phyloP scores from a whole-genome alignment of 1,140 invertebrate species.

The Drosophila prosaltans region DNA sequence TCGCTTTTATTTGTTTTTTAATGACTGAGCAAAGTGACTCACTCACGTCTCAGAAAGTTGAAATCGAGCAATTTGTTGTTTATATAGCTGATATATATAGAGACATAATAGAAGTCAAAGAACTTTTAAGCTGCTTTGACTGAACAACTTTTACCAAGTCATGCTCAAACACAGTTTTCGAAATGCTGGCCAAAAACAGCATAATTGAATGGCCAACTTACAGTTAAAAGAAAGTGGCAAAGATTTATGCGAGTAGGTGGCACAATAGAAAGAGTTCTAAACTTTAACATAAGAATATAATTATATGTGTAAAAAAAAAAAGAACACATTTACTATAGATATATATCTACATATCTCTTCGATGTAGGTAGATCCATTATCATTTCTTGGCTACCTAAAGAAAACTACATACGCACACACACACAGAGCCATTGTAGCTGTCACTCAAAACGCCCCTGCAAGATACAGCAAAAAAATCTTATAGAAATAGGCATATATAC shows the following conservation, averaged over 20 bases:
- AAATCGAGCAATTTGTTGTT: slow-evolving; percentile 12
- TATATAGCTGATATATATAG: slow-evolving; percentile 29
- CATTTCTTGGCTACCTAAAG: slow-evolving; percentile 47
- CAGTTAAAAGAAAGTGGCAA: slow-evolving; percentile 37
- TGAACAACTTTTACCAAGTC: slow-evolving; percentile 68
- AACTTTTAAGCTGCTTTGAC: slow-evolving; percentile 70
- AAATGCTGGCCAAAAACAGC: slow-evolving; percentile 61
- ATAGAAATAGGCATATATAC: slow-evolving; percentile 63
- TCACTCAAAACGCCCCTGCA: slow-evolving; percentile 63
- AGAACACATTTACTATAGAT: neutral
- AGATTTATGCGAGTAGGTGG: slow-evolving; percentile 44
- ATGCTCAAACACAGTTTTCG: slow-evolving; percentile 56
- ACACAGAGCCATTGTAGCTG: slow-evolving; percentile 51
- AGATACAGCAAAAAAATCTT: slow-evolving; percentile 45
- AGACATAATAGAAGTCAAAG: slow-evolving; percentile 60
- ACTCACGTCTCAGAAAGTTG: neutral
- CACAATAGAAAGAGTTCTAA: slow-evolving; percentile 21
- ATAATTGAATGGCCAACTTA: slow-evolving; percentile 54
- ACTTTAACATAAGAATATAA: slow-evolving; percentile 11
- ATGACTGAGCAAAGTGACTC: neutral
- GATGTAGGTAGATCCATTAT: slow-evolving; percentile 22
- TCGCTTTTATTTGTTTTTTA: neutral
- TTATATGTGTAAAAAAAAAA: slow-evolving; percentile 13
- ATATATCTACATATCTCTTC: neutral
- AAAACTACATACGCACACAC: slow-evolving; percentile 22